These are phyloP conservation scores for Nyleta sp. DNA, from an alignment of 2,888 invertebrate species.

Conservation along the genomic window DNA sequence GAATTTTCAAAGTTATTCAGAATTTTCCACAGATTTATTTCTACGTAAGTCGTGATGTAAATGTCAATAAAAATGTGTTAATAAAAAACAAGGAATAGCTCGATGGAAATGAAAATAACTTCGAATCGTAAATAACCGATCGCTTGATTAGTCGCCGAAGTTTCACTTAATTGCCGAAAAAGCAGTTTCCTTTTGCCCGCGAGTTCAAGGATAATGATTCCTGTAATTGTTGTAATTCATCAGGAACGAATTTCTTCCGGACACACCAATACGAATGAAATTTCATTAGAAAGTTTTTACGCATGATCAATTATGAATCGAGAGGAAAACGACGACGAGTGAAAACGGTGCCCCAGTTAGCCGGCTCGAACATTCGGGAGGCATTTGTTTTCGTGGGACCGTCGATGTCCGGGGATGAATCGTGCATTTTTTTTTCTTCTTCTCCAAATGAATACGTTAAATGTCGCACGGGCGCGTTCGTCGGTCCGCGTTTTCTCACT, in stretches of 20 bases:
- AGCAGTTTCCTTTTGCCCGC: not conserved
- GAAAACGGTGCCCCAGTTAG: conserved; percentile 60
- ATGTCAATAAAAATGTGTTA: too few relatives aligned
- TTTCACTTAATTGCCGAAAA: conserved; percentile 16
- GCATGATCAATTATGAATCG: conserved; percentile 71
- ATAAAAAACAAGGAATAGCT: too few relatives aligned
- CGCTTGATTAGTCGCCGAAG: too few relatives aligned
- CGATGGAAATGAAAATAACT: too few relatives aligned
- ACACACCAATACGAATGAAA: conserved; percentile 66
- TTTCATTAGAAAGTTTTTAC: conserved; percentile 76
- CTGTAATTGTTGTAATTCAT: not conserved
- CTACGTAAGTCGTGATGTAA: too few relatives aligned
- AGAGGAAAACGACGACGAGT: conserved; percentile 69
- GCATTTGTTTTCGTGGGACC: conserved; percentile 44
- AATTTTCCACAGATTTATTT: too few relatives aligned
- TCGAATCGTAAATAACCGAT: too few relatives aligned
- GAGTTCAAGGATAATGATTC: not conserved
- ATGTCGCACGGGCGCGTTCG: conserved; percentile 11
- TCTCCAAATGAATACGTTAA: conserved; percentile 26
- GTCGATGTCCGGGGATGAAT: not conserved
- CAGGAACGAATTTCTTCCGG: conserved; percentile 9
- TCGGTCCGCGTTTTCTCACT: conserved; percentile 43
- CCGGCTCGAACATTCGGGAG: conserved; percentile 15
- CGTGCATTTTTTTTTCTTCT: not conserved
- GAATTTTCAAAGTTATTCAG: too few relatives aligned